phyloP scores from a whole-genome alignment of 2,888 invertebrate species.

The Helleia helle region DNA sequence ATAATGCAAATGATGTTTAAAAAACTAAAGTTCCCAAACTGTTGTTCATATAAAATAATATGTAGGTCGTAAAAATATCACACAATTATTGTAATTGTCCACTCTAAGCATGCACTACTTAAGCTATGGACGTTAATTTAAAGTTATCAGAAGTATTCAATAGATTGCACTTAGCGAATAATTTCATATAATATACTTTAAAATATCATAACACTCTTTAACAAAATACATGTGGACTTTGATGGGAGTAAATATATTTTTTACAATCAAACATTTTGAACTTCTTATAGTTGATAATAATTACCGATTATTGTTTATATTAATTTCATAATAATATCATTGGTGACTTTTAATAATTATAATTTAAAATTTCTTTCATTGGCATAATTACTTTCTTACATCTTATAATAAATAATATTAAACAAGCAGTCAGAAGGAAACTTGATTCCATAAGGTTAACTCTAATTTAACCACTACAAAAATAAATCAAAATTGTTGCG shows the following conservation, averaged over 20 bases:
- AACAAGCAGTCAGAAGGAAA: too few species aligned
- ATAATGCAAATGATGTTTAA: constrained; percentile 1
- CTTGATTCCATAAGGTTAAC: too few species aligned
- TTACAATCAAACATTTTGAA: not conserved
- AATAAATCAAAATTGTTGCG: too few species aligned
- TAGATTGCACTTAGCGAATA: not conserved
- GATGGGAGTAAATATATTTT: not conserved
- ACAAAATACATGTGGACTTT: constrained; percentile 3
- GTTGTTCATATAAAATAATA: constrained; percentile 10
- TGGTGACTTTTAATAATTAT: not conserved
- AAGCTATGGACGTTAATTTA: constrained; percentile 23
- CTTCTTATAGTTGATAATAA: not conserved
- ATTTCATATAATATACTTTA: too few species aligned
- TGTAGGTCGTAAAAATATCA: constrained; percentile 22
- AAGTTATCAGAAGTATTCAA: constrained; percentile 9
- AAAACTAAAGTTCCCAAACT: not conserved
- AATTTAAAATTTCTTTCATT: too few species aligned
- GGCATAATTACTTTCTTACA: too few species aligned
- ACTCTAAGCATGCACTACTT: constrained; percentile 19
- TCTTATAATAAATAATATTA: too few species aligned
- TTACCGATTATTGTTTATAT: not conserved
- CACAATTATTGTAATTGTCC: constrained; percentile 22
- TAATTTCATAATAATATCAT: too few species aligned
- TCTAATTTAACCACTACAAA: too few species aligned
- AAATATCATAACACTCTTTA: not conserved